These are phyloP conservation scores for Stictocephala bisonia DNA, from an alignment of 2,888 invertebrate species.

Conservation along the genomic window DNA sequence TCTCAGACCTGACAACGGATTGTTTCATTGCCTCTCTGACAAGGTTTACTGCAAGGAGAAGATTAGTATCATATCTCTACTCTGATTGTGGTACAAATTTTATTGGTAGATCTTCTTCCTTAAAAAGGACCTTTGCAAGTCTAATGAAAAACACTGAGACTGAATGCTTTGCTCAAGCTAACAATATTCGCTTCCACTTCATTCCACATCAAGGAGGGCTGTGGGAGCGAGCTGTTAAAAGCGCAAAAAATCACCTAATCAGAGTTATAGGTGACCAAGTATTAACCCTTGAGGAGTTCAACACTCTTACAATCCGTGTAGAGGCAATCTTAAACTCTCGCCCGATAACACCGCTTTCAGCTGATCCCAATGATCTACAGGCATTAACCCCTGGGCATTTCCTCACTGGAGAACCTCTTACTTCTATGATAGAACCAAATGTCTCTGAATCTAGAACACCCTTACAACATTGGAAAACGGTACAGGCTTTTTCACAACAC, in stretches of 20 bases:
- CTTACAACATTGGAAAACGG: conserved; percentile 54
- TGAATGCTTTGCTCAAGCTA: neutral
- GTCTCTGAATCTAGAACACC: neutral
- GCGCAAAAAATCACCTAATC: conserved; percentile 15
- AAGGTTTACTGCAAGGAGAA: conserved; percentile 58
- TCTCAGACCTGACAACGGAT: conserved; percentile 58
- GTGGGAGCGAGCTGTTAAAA: conserved; percentile 11
- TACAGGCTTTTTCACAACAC: conserved; percentile 50
- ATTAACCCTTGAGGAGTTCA: conserved; percentile 14
- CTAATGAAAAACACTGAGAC: neutral
- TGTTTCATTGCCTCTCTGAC: conserved; percentile 58
- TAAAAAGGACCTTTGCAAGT: neutral
- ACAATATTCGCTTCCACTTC: neutral
- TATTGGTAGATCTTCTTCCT: neutral
- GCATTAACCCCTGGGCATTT: conserved; percentile 59
- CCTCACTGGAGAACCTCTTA: conserved; percentile 51
- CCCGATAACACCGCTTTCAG: neutral
- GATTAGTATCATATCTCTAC: conserved; percentile 55
- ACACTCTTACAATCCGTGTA: neutral
- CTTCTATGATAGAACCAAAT: neutral
- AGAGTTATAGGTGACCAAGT: neutral
- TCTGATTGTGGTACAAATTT: conserved; percentile 53
- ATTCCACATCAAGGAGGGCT: conserved; percentile 21
- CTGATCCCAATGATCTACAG: conserved; percentile 49
- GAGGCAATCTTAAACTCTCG: conserved; percentile 16